Evolutionary conservation across 2,888 invertebrate species (phyloP), one percentile per base, ranked within the genome.

Genomic region (Rhimphoctona megacephalus): DNA sequence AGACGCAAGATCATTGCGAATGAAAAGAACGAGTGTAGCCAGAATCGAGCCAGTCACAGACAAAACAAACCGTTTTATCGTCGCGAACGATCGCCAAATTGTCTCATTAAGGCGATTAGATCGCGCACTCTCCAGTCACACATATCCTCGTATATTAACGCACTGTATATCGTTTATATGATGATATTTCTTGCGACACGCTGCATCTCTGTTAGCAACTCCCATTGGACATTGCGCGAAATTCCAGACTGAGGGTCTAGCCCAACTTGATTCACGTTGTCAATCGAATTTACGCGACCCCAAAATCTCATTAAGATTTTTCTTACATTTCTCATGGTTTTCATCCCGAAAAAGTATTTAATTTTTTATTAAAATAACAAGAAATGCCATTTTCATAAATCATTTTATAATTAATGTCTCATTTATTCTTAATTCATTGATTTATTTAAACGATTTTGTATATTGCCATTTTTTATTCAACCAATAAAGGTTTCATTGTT

Each of bases 51-150:
- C 54, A 83, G 83, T 39, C 78, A 70, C 90, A 92, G 92, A 92
- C 91, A 90, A 92, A 92, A 92, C 92, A 92, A 91, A 90, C 88
- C 88, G 82, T 88, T 89, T 89, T 92, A 92, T 92, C 92, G 87
- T 83, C 86, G 88, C 85, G 90, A 89, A 91, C 90, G 90, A 92
- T 91, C 91, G 88, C 81, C 90, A 91, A 92, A 92, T 92, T 91
- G 91, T 92, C 90, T 91, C 92, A 90, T 92, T 91, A 91, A 91
- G 85, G 36, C 86, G 89, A 90, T 90, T 89, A 89, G 87, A 89
- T 89, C 88, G 87, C 83, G 83, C 76, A 61, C 46, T 46, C 69
- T 74, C 74, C 78, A 69, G 85, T 85, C 83, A 80, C 77, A 67
- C 73, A 81, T 69, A 67, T 67, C 30, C 69, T 22, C 66, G 57